Evolutionary conservation across 2,797 vertebrate genomes (phyloP).

Genomic region (Arremon brunneinucha): DNA sequence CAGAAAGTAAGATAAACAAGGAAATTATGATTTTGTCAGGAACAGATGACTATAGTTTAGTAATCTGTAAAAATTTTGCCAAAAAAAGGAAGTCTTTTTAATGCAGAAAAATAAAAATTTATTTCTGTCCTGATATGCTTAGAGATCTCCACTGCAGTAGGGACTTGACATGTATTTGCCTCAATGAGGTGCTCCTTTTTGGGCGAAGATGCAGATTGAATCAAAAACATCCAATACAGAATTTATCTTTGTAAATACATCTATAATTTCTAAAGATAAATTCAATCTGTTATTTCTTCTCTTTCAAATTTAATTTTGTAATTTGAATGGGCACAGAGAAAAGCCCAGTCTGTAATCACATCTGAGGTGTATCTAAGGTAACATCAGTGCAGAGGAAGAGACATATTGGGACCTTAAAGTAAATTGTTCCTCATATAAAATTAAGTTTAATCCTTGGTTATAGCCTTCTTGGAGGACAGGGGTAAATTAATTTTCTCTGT

Average conservation of each 20-base stretch:
- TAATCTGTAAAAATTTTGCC: neutral
- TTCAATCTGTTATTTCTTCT: neutral
- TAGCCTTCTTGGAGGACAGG: neutral
- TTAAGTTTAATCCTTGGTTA: neutral
- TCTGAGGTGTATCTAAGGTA: neutral
- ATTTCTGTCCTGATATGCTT: neutral
- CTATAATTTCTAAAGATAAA: neutral
- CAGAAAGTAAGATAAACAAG: conserved; percentile 23
- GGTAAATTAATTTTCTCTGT: neutral
- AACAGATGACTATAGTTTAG: conserved; percentile 2
- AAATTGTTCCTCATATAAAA: neutral
- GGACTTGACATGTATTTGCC: neutral
- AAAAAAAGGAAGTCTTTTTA: neutral
- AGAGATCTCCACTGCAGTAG: neutral
- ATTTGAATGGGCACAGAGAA: neutral
- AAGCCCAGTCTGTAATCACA: neutral
- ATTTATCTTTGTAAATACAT: neutral
- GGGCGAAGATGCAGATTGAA: neutral
- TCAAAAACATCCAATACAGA: neutral
- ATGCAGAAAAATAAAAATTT: neutral
- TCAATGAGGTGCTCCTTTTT: neutral
- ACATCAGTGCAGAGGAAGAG: neutral
- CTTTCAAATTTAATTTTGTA: neutral
- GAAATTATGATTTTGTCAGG: neutral
- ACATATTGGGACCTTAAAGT: neutral